These are phyloP conservation scores for Ennomos quercinarius DNA, from an alignment of 2,888 invertebrate genomes.

Conservation along the genomic window DNA sequence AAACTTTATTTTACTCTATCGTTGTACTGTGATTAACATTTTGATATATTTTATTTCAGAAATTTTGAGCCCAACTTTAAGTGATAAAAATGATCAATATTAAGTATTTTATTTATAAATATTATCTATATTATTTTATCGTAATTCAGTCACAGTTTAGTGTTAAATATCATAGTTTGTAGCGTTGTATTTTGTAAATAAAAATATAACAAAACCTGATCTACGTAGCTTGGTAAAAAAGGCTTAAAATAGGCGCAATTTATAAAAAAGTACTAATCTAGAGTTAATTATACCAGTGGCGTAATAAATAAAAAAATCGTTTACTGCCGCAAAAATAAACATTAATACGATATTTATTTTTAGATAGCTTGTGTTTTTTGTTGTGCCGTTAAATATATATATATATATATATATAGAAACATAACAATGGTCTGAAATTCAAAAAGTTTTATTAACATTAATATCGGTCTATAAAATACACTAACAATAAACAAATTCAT, in stretches of 20 bases:
- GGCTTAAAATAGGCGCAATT: conserved; percentile 44
- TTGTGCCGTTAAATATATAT: conserved; percentile 24
- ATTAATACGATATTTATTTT: conserved; percentile 53
- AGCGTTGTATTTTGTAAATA: conserved; percentile 53
- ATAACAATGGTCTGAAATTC: neutral
- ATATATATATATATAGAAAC: neutral
- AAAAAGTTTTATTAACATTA: too few relatives aligned
- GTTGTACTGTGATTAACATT: too few relatives aligned
- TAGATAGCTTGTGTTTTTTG: conserved; percentile 51
- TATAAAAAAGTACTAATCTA: conserved; percentile 23
- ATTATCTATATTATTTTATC: conserved; percentile 4
- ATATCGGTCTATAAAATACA: too few relatives aligned
- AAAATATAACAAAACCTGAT: conserved; percentile 42
- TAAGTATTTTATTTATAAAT: too few relatives aligned
- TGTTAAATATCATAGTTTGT: conserved; percentile 36
- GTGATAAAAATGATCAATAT: too few relatives aligned
- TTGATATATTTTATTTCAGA: too few relatives aligned
- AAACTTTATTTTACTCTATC: too few relatives aligned
- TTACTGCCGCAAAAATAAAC: conserved; percentile 62
- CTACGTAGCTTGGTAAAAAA: conserved; percentile 47
- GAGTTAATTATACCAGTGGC: conserved; percentile 33
- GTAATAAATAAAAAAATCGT: conserved; percentile 28
- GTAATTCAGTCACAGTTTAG: conserved; percentile 36
- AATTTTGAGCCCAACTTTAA: too few relatives aligned
- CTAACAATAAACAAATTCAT: too few relatives aligned